phyloP scores from a whole-genome alignment of 2,113 vertebrate species.

The Zosterops borbonicus region DNA sequence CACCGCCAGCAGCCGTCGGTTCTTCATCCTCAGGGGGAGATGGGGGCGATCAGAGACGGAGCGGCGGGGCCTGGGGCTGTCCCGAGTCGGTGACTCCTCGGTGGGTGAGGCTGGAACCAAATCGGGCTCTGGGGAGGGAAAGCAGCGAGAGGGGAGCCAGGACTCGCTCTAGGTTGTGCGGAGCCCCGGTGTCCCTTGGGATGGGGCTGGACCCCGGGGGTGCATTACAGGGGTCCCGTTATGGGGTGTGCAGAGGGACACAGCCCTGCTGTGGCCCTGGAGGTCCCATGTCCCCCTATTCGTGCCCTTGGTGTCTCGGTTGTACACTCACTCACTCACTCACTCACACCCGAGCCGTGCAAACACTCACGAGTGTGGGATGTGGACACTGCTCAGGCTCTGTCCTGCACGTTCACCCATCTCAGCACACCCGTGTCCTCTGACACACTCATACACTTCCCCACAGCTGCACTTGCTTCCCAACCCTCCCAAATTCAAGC shows the following conservation, averaged over 20 bases:
- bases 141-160: neutral
- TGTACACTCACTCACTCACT: accelerated
- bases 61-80: neutral
- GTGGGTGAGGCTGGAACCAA: neutral
- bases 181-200: neutral
- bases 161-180: no score
- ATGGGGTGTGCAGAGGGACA: neutral
- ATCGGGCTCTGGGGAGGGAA: neutral
- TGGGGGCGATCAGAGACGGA: neutral
- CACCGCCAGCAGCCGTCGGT: neutral
- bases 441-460: accelerated
- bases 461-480: neutral
- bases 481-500: neutral
- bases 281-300: accelerated
- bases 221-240: no score
- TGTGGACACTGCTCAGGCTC: neutral
- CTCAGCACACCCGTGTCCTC: neutral
- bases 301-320: neutral
- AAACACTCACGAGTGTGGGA: accelerated
- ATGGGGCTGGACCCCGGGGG: neutral
- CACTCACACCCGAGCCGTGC: neutral
- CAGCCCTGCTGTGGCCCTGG: neutral
- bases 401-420: accelerated
- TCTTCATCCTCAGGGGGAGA: neutral
- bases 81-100: neutral